Conservation (phyloP, 2,888 invertebrate genomes). For the Trachelus tabidus region DNA sequence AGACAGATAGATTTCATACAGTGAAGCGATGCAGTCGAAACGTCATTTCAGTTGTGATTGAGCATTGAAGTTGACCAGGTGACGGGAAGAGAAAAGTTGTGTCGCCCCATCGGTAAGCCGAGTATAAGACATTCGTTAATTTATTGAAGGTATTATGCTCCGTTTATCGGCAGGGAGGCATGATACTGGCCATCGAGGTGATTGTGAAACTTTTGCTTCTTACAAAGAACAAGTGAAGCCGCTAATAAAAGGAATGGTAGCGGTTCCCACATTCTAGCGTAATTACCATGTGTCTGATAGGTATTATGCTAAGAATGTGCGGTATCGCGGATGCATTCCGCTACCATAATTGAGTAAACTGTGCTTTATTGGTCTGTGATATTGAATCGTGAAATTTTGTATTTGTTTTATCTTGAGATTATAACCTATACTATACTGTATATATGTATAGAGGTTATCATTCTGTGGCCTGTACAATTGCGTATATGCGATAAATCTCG, state of each 20-base stretch:
- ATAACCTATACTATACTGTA: neutral
- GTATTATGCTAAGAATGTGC: constrained; percentile 59
- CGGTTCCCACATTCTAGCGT: constrained; percentile 56
- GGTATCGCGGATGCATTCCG: constrained; percentile 35
- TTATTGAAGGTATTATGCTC: constrained; percentile 55
- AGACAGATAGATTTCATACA: neutral
- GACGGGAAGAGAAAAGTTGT: constrained; percentile 8
- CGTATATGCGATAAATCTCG: neutral
- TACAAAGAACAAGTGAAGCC: neutral
- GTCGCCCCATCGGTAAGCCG: constrained; percentile 56
- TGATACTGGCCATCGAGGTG: constrained; percentile 31
- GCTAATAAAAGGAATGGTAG: constrained; percentile 14
- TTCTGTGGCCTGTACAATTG: neutral
- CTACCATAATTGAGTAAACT: neutral
- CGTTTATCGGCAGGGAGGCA: constrained; percentile 46
- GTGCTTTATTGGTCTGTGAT: neutral
- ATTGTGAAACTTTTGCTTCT: neutral
- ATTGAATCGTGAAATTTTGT: neutral
- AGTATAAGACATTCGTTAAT: constrained; percentile 52
- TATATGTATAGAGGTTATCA: neutral
- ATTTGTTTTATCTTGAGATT: neutral
- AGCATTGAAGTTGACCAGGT: neutral
- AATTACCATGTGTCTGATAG: constrained; percentile 43
- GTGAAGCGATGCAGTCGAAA: neutral
- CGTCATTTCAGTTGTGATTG: constrained; percentile 2